Evolutionary conservation across 2,113 vertebrate species (phyloP), one percentile per base, ranked within the genome.

Genomic region (Odontophorus gujanensis): DNA sequence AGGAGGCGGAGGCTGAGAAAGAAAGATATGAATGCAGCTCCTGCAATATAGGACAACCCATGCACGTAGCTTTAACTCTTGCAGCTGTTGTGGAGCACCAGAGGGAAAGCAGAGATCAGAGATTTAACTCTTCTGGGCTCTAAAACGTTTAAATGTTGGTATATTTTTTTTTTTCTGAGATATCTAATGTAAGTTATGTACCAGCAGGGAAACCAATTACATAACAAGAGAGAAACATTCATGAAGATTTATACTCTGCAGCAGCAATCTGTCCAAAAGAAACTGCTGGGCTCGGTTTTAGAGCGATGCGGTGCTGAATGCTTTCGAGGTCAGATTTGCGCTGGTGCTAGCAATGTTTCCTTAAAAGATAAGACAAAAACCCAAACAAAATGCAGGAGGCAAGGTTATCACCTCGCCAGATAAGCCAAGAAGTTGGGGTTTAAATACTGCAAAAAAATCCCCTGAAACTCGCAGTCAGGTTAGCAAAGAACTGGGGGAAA

Each of bases 1-100:
- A 94, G 80, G 85, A 90, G 93, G 69, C 2, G 11, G 83, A 95
- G 81, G 77, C 73, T 94, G 76, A 80, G 72, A 79, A 73, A 36
- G 69, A 87, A 68, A 95, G 82, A 65, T 72, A 30, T 85, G 65
- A 85, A 85, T 78, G 61, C 7, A 90, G 62, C 75, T 93, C 19
- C 77, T 95, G 90, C 76, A 58, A 67, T 63, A 74, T 3, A 83
- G 42, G 74, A 73, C 55, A 92, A 72, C 58, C 38, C 2, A 3
- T 34, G 66, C 5, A 43, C 25, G 32, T 58, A 50, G 71, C 51
- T 91, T 75, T 55, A 89, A 81, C 34, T 65, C 57, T 67, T 68
- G 24, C 7, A 3, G 43, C 48, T 63, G 25, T 51, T 77, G 47
- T 63, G 43, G 42, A 85, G 67, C 45, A 82, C 42, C 71, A 66